Evolutionary conservation across 2,113 vertebrate species (phyloP), one percentile per base, ranked within the genome.

Genomic region (Spermophilus dauricus): DNA sequence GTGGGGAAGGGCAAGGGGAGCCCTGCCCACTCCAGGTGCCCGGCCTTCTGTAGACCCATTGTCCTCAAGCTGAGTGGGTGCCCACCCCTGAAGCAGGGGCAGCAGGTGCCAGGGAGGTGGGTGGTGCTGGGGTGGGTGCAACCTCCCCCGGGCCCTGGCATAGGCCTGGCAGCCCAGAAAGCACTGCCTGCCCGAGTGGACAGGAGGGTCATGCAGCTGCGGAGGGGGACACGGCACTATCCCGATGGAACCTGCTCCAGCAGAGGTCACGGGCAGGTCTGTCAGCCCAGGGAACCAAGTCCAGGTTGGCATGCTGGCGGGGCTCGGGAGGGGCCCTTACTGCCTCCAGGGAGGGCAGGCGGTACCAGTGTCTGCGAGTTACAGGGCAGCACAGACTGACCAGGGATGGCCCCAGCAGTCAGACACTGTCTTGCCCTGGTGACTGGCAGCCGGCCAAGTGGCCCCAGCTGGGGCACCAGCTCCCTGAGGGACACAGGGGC

Each of bases 191-290:
- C 7, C 22, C 22, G 0, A 76, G 91, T 88, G 61, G 95, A 98
- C 86, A 86, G 39, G 98, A 98, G 98, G 98, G 98, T 98, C 98
- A 98, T 96, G 97, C 97, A 37, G 20, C 96, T 0, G 32, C 0
- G 8, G 91, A 98, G 95, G 92, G 72, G 95, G 98, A 98, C 81
- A 96, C 97, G 94, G 96, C 83, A 97, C 82, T 97, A 98, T 98
- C 98, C 98, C 97, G 94, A 97, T 98, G 97, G 98, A 97, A 94
- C 98, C 98, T 95, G 97, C 98, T 98, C 98, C 75, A 92, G 97
- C 98, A 98, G 98, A 99, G 99, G 98, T 98, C 98, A 98, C 48
- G 0, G 90, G 90, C 97, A 97, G 98, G 98, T 98, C 98, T 97
- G 98, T 98, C 98, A 98, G 98, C 98, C 98, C 98, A 16, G 0